Evolutionary conservation across 2,888 invertebrate genomes (phyloP).

Genomic region (Ischnura elegans): DNA sequence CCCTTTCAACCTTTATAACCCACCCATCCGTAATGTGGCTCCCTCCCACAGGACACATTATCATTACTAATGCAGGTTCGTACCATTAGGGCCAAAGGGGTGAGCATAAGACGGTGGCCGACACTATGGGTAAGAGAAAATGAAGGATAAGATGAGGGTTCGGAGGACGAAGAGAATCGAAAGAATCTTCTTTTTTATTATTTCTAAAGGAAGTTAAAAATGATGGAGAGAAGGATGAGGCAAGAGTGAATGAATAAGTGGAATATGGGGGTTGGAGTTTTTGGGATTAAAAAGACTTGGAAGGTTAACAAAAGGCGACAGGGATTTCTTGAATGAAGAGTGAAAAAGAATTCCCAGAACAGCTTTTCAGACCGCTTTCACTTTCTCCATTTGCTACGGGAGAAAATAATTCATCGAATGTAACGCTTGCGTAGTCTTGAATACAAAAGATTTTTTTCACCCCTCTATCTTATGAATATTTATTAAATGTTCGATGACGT

Average conservation of each 20-base stretch:
- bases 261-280: neutral
- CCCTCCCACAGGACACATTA: conserved; percentile 44
- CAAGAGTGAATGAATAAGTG: neutral
- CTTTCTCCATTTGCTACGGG: neutral
- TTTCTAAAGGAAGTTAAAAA: neutral
- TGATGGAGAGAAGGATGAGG: neutral
- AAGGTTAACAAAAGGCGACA: neutral
- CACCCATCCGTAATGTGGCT: too few relatives aligned
- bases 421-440: neutral
- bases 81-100: conserved; percentile 7
- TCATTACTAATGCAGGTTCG: conserved; percentile 60
- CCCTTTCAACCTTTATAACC: neutral
- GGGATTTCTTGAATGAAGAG: neutral
- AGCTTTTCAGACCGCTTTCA: neutral
- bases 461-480: too few relatives aligned
- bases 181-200: too few relatives aligned
- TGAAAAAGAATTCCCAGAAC: neutral
- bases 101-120: neutral
- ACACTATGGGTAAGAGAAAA: neutral
- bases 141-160: neutral
- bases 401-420: neutral
- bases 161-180: neutral
- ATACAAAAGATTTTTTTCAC: neutral
- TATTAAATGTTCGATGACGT: too few relatives aligned
- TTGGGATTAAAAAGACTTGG: neutral